Evolutionary conservation across 2,797 vertebrate genomes (phyloP), one percentile per base, ranked within the genome.

Genomic region (Dryobates pubescens): DNA sequence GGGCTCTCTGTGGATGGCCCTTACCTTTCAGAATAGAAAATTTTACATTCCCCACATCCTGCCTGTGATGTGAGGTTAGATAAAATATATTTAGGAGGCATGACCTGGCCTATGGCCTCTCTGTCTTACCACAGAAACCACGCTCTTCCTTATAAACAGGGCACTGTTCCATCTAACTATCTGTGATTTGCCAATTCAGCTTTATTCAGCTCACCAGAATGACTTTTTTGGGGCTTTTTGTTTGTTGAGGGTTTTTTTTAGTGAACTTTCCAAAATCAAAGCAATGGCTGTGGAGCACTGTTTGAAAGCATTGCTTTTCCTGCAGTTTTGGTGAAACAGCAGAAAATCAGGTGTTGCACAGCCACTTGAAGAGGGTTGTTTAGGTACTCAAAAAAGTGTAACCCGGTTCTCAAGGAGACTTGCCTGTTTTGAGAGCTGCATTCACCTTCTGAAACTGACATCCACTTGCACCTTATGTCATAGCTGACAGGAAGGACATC

Each of bases 11-110:
- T 74, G 82, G 87, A 81, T 2, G 30, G 41, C 16, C 53, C 67
- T 90, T 57, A 89, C 82, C 93, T 93, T 91, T 36, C 76, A 89
- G 45, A 83, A 86, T 36, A 81, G 76, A 89, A 94, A 90, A 82
- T 63, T 67, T 61, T 86, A 70, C 30, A 70, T 85, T 93, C 24
- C 45, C 70, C 84, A 89, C 82, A 90, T 89, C 94, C 92, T 94
- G 93, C 67, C 84, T 81, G 57, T 83, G 86, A 58, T 84, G 78
- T 49, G 56, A 83, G 73, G 73, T 72, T 90, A 89, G 79, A 83
- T 88, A 93, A 94, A 96, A 93, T 93, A 93, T 78, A 61, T 72
- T 90, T 87, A 81, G 92, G 85, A 95, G 89, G 73, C 90, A 89
- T 67, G 90, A 91, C 36, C 88, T 96, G 93, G 95, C 90, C 70